phyloP scores from a whole-genome alignment of 2,888 invertebrate genomes.

The Junonia oenone region DNA sequence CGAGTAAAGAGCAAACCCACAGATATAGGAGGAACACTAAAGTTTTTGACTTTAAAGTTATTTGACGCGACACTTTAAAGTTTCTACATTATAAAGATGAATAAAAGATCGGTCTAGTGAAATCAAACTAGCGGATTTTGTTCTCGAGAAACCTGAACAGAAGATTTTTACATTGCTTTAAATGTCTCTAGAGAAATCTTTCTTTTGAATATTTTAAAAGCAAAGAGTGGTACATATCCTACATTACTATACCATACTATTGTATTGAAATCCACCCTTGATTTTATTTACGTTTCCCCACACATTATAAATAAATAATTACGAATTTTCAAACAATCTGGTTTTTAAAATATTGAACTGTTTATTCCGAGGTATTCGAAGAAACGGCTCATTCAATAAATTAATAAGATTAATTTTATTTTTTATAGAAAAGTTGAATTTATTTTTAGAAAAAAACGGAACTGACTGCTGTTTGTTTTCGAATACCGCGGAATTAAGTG shows the following conservation, averaged over 20 bases:
- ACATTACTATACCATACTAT: background rate
- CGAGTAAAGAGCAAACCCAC: background rate
- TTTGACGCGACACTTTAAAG: background rate
- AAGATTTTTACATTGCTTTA: background rate
- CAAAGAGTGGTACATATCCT: background rate
- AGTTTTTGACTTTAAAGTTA: background rate
- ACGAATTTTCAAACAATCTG: no score
- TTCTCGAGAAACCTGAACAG: background rate
- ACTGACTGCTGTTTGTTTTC: no score
- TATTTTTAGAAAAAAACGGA: no score
- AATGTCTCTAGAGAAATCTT: background rate
- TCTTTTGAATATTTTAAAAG: background rate
- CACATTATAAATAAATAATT: no score
- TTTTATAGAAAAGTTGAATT: no score
- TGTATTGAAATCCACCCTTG: no score
- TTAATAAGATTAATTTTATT: no score
- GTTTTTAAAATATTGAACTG: no score
- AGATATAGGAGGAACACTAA: background rate
- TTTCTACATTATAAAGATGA: background rate
- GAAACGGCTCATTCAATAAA: no score
- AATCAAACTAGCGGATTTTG: background rate
- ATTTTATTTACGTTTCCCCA: no score
- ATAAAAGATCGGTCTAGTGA: background rate
- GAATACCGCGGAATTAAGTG: no score
- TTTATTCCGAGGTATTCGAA: no score